phyloP scores from a whole-genome alignment of 2,888 invertebrate genomes.

The Drosophila maculinotata region DNA sequence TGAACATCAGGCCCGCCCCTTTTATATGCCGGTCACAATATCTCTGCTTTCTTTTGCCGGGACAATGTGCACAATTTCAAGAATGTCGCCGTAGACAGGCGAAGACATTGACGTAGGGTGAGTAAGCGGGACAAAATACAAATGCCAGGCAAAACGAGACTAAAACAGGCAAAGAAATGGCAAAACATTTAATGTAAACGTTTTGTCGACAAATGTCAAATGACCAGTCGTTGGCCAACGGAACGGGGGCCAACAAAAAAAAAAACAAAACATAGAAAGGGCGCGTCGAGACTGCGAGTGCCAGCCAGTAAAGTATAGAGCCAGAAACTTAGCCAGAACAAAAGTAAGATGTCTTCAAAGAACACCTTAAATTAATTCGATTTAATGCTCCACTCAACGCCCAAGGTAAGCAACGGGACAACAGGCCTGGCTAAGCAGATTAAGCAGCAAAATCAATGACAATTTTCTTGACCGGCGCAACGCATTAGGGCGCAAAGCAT shows the following conservation, averaged over 20 bases:
- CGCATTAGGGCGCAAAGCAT: conserved; percentile 38
- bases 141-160: conserved; percentile 30
- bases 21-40: conserved; percentile 35
- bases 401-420: conserved; percentile 41
- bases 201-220: conserved; percentile 81
- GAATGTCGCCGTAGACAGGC: conserved; percentile 69
- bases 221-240: conserved; percentile 58
- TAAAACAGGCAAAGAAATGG: conserved; percentile 64
- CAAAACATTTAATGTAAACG: conserved; percentile 80
- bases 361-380: conserved; percentile 75
- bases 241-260: conserved; percentile 17
- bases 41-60: conserved; percentile 36
- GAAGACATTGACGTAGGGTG: conserved; percentile 46
- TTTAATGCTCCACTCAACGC: conserved; percentile 69
- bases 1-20: conserved; percentile 18
- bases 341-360: conserved; percentile 17
- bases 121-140: conserved; percentile 11
- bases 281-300: conserved; percentile 47
- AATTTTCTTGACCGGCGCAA: conserved; percentile 56
- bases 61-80: conserved; percentile 69
- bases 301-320: too few relatives aligned
- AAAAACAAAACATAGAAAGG: conserved; percentile 47
- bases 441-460: conserved; percentile 75
- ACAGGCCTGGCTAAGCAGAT: conserved; percentile 60
- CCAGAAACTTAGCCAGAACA: too few relatives aligned